phyloP scores from a whole-genome alignment of 2,113 vertebrate species.

The Brachypodius melanocephalos region DNA sequence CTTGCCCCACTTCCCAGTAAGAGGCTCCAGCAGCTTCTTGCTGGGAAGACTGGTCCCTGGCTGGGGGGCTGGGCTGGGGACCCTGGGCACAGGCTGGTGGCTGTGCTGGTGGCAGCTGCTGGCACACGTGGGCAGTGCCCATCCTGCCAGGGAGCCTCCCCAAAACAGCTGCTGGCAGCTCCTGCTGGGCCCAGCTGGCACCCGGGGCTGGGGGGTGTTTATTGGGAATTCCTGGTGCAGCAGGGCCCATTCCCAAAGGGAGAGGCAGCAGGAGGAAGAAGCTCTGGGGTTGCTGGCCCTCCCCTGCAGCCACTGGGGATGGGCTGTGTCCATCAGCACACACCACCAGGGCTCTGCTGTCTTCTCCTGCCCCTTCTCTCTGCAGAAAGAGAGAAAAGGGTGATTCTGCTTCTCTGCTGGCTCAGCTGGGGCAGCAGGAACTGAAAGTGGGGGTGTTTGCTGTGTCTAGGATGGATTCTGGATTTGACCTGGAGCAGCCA shows the following conservation, averaged over 20 bases:
- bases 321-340: background rate
- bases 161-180: background rate
- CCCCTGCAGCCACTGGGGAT: background rate
- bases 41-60: background rate
- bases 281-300: background rate
- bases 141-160: background rate
- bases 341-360: background rate
- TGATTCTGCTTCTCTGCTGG: background rate
- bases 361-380: background rate
- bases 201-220: accelerated
- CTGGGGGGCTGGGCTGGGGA: background rate
- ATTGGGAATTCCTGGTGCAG: background rate
- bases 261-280: background rate
- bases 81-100: background rate
- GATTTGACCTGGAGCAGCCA: background rate
- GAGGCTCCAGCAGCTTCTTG: background rate
- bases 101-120: background rate
- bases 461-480: background rate
- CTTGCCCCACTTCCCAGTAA: background rate
- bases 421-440: background rate
- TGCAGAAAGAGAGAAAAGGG: background rate
- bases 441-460: accelerated
- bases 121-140: accelerated
- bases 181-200: background rate
- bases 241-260: background rate